Evolutionary conservation across 2,888 invertebrate genomes (phyloP), one percentile per base, ranked within the genome.

Genomic region (Polyommatus icarus): DNA sequence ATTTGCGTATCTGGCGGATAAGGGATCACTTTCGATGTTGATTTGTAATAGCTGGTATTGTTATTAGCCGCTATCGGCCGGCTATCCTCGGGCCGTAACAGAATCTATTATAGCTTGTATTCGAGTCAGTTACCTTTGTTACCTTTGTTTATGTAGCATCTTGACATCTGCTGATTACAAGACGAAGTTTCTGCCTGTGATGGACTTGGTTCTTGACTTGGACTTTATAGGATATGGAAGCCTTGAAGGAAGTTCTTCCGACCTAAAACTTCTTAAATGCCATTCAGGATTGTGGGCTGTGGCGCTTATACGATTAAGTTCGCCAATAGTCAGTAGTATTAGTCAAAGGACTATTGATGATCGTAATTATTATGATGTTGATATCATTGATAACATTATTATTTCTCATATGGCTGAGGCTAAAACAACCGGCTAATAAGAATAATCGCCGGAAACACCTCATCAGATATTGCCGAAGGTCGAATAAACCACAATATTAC

Each of bases 1-100:
- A 89, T 90, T 89, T 87, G 86, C 88, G 88, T 90, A 87, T 78
- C 76, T 80, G 76, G 78, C 76, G 73, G 54, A 75, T 75, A 50
- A 29, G 75, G 18, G 24, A 50, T 75, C 75, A 75, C 54, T 54
- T 54, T 75, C 54, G 29, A 15, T 50, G 24, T 73, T 46, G 73
- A 67, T 67, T 67, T 67, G 67, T 67, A 67, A 67, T 18, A 67
- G 67, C 67, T 67, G 29, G 67, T 15, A 67, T 67, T 67, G 67
- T 67, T 76, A 75, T 75, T 75, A 46, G 54, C 46, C 50, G 46
- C 20, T 75, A 54, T 67, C 67, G 7, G 29, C 29, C 0, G 7
- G 3, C 46, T 46, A 54, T 67, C 67, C 67, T 67, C 5, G 18
- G 67, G 29, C 67, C 29, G 24, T 67, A 6, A n/a, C n/a, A 7